Base-by-base conservation (phyloP, 2,797 vertebrate genomes). In the Pristis pectinata region DNA sequence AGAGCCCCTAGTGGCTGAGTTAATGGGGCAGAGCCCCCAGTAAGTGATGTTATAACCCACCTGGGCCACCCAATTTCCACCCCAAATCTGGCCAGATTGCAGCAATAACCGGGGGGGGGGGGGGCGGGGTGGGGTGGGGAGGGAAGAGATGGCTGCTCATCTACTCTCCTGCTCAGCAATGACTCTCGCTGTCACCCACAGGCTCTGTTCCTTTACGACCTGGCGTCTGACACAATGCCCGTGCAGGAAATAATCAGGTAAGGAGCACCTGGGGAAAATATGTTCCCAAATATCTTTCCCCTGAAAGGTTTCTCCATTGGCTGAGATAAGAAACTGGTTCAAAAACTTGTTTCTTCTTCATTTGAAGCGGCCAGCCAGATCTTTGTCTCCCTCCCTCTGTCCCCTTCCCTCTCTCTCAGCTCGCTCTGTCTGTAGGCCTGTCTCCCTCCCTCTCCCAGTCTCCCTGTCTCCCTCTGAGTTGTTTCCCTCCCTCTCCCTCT, bases 191-290 rank as follows among this genome's bases (percentile, higher is more conserved):
- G 49, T 96, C 96, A 6, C 67, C 96, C 96, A 77, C 95, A 98
- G 98, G 97, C 98, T 95, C 96, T 97, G 94, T 97, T 97, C 96
- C 96, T 98, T 34, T 97, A 96, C 85, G 96, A 97, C 13, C 95
- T 96, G 30, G 95, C 98, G 95, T 96, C 96, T 44, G 95, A 95
- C 95, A 95, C 95, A 22, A 96, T 87, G 82, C 22, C 95, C 61
- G 94, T 95, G 0, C 95, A 95, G 95, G 97, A 97, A 22, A 96
- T 98, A 37, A 95, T 98, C 95, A 97, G 97, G 98, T 98, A 97
- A 94, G 96, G 59, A 64, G 61, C 41, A 19, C 1, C 13, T 59
- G 30, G 64, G 10, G 10, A 41, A 87, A 64, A 67, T 19, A 41
- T 1, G 7, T 89, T 64, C 24, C n/a, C n/a, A 37, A 24, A 67